Conservation (phyloP, 2,113 vertebrate species). For the Motacilla tschutschensis region DNA sequence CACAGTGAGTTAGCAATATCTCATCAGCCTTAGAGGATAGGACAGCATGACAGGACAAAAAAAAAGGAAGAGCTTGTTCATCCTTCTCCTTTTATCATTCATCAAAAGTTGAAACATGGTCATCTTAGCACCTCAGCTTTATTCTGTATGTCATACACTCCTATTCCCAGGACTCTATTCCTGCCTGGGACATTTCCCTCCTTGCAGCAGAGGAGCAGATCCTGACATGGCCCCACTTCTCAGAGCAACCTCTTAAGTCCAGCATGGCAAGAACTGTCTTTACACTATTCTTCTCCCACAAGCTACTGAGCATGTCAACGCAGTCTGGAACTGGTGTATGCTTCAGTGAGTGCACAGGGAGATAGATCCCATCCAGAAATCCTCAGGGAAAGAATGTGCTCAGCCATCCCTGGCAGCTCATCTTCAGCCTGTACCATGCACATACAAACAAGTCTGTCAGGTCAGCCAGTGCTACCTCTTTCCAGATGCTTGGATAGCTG, state of each 20-base stretch:
- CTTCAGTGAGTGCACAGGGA: not conserved
- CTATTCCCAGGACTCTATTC: accelerated
- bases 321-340: not conserved
- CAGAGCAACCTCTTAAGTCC: not conserved
- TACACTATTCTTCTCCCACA: not conserved
- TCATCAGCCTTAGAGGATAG: not conserved
- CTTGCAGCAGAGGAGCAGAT: not conserved
- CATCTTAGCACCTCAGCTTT: not conserved
- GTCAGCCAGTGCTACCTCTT: not conserved
- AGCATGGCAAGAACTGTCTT: not conserved
- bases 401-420: not conserved
- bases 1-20: not conserved
- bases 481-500: not conserved
- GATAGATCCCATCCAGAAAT: not conserved
- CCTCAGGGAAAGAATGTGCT: not conserved
- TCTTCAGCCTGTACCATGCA: not conserved
- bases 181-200: not conserved
- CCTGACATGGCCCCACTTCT: not conserved
- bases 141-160: not conserved
- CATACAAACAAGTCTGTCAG: not conserved
- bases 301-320: not conserved
- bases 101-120: not conserved
- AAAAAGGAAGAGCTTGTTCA: not conserved
- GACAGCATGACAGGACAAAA: not conserved
- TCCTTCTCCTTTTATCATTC: not conserved